phyloP scores from a whole-genome alignment of 2,888 invertebrate species.

The Rhagophthalmus giganteus region DNA sequence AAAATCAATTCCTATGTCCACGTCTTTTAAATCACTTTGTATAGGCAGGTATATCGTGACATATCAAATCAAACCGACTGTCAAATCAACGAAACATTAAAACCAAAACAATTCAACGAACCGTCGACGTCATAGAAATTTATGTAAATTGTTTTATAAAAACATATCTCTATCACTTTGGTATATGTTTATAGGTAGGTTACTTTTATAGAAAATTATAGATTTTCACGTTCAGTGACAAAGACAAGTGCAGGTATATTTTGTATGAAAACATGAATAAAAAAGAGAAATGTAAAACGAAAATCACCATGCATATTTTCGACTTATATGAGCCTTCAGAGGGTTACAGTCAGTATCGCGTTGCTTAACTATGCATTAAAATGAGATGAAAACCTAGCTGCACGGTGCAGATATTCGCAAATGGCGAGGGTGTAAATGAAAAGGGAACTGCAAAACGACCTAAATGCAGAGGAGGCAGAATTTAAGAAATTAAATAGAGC shows the following conservation, averaged over 20 bases:
- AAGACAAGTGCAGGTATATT: not conserved
- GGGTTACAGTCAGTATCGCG: slow-evolving; percentile 33
- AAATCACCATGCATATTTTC: slow-evolving; percentile 31
- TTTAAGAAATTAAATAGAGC: too few species aligned
- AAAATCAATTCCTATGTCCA: too few species aligned
- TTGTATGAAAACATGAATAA: slow-evolving; percentile 46
- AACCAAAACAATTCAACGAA: not conserved
- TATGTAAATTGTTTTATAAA: too few species aligned
- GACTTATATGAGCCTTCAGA: slow-evolving; percentile 35
- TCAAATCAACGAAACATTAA: too few species aligned
- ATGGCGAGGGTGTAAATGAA: slow-evolving; percentile 22
- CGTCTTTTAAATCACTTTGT: too few species aligned
- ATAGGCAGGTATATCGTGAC: too few species aligned
- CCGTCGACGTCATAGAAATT: too few species aligned
- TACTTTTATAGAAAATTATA: slow-evolving; percentile 1
- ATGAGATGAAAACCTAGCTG: slow-evolving; percentile 29
- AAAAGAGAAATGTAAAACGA: slow-evolving; percentile 30
- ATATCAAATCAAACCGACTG: too few species aligned
- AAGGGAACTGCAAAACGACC: too few species aligned
- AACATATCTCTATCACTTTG: too few species aligned
- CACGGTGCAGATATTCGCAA: slow-evolving; percentile 24
- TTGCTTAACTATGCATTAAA: slow-evolving; percentile 39
- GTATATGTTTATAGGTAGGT: too few species aligned
- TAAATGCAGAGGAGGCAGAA: too few species aligned
- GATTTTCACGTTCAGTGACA: not conserved